These are phyloP conservation scores for Coremacera marginata DNA, from an alignment of 2,888 invertebrate species.

Conservation along the genomic window DNA sequence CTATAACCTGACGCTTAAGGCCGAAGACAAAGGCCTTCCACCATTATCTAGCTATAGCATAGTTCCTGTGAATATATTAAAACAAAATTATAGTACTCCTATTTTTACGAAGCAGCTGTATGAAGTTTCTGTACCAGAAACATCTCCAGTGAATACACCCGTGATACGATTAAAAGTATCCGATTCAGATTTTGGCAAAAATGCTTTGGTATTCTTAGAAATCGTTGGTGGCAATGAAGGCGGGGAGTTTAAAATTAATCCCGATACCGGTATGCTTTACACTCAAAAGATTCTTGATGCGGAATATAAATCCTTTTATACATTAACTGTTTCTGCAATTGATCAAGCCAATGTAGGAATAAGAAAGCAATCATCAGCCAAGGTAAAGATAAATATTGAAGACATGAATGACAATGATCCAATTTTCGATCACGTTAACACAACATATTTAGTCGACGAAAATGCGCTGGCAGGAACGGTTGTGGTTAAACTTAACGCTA, in stretches of 20 bases:
- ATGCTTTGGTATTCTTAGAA: conserved; percentile 86
- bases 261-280: conserved; percentile 89
- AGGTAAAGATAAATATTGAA: conserved; percentile 87
- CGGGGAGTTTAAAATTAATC: conserved; percentile 87
- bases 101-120: conserved; percentile 89
- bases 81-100: conserved; percentile 88
- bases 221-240: conserved; percentile 94
- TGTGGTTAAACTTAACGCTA: conserved; percentile 86
- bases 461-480: conserved; percentile 88
- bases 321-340: conserved; percentile 88
- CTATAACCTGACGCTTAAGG: conserved; percentile 89
- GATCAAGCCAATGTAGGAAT: conserved; percentile 88
- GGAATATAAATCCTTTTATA: conserved; percentile 85
- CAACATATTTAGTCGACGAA: conserved; percentile 84
- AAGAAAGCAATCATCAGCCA: conserved; percentile 88
- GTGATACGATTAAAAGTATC: conserved; percentile 88
- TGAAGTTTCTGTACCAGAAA: conserved; percentile 88
- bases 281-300: conserved; percentile 87
- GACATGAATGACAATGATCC: conserved; percentile 97
- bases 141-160: conserved; percentile 89
- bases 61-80: conserved; percentile 84
- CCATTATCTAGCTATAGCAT: conserved; percentile 83
- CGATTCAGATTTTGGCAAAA: conserved; percentile 86
- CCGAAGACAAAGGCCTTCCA: conserved; percentile 86
- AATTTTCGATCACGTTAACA: conserved; percentile 80